Evolutionary conservation across 1,140 invertebrate species (phyloP).

Genomic region (Zaprionus ghesquierei): DNA sequence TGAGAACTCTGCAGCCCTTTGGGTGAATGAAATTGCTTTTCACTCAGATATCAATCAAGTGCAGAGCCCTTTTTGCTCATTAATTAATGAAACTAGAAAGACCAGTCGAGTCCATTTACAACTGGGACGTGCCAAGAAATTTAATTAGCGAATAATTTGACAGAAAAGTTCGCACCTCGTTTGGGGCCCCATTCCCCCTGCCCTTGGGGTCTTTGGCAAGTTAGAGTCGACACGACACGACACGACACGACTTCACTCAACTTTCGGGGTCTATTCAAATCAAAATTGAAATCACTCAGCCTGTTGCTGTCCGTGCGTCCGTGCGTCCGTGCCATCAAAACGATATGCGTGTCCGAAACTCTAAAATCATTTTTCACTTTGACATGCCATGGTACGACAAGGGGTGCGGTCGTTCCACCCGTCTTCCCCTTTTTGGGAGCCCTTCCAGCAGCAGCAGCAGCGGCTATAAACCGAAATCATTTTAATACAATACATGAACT

Average conservation of each 20-base stretch:
- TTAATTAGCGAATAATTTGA: conserved; percentile 66
- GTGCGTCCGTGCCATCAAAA: not conserved
- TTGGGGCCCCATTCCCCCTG: not conserved
- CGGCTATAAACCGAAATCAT: conserved; percentile 36
- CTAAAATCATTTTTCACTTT: conserved; percentile 63
- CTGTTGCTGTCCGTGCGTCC: not conserved
- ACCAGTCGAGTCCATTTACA: conserved; percentile 11
- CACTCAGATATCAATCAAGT: conserved; percentile 72
- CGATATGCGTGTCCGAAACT: conserved; percentile 20
- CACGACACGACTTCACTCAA: not conserved
- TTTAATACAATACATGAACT: conserved; percentile 71
- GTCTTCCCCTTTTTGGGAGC: conserved; percentile 1
- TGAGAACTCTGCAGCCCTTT: not conserved
- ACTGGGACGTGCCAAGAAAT: conserved; percentile 62
- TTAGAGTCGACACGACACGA: not conserved
- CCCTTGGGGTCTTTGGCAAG: not conserved
- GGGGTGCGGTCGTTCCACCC: conserved; percentile 28
- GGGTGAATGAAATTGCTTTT: conserved; percentile 39
- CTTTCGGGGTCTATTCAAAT: conserved; percentile 28
- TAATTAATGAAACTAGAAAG: conserved; percentile 56
- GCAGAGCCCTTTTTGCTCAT: conserved; percentile 27
- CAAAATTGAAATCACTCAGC: conserved; percentile 40
- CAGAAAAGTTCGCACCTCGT: conserved; percentile 48
- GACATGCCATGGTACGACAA: conserved; percentile 6
- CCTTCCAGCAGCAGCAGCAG: no score